Evolutionary conservation across 2,113 vertebrate genomes (phyloP).

Genomic region (Indri indri): DNA sequence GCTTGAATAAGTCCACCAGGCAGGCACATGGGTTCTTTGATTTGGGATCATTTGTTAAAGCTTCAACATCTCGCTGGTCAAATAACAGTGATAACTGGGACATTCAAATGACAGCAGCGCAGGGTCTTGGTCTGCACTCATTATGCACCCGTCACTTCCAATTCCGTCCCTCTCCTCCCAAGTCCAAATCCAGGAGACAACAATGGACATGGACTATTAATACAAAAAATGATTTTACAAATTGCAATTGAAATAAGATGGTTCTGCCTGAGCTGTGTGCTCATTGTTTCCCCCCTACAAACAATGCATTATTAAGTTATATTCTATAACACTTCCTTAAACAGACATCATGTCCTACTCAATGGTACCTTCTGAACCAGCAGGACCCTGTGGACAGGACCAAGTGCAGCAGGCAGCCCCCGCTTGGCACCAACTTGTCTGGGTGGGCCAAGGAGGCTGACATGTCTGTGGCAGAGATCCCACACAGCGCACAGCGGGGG

Average conservation of each 20-base stretch:
- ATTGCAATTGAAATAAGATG: not conserved
- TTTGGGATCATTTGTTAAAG: not conserved
- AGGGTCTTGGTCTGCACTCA: rapidly evolving
- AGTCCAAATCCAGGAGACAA: not conserved
- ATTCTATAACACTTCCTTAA: not conserved
- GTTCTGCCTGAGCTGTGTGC: not conserved
- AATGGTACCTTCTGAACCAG: not conserved
- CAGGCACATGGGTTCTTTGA: not conserved
- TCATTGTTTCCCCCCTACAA: not conserved
- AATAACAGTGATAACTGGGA: not conserved
- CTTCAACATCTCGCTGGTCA: not conserved
- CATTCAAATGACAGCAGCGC: rapidly evolving
- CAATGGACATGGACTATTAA: no score
- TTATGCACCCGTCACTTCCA: not conserved
- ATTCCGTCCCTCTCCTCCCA: rapidly evolving
- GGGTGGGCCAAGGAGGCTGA: rapidly evolving
- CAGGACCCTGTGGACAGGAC: not conserved
- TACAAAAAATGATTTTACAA: not conserved
- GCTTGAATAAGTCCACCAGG: not conserved
- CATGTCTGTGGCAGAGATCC: not conserved
- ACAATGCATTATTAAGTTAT: no score
- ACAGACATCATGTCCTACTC: not conserved
- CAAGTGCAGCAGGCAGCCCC: rapidly evolving
- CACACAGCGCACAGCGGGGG: rapidly evolving
- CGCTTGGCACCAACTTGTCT: rapidly evolving